Evolutionary conservation across 2,888 invertebrate species (phyloP), one percentile per base, ranked within the genome.

Genomic region (Mythimna vitellina): DNA sequence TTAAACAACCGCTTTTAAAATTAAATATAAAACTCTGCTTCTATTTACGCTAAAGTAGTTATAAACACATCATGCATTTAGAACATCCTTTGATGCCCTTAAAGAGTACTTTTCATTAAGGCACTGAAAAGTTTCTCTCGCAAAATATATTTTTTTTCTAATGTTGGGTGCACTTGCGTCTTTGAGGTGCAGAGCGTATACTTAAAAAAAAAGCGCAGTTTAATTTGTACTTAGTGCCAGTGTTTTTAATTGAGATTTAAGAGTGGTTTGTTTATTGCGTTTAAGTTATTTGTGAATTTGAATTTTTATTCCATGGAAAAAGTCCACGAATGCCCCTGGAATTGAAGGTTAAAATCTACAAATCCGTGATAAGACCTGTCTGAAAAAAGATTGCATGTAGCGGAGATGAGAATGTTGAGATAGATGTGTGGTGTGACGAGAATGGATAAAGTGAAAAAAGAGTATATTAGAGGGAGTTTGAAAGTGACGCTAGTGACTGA

Each of bases 81-180:
- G 62, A 73, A 75, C 65, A 70, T 46, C 73, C 82, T 87, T 86
- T 87, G 80, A 86, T 70, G 66, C 78, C 22, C 74, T 79, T 76
- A 70, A 83, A 84, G 38, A 75, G 77, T 76, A 78, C 84, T 83
- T 88, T 87, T 84, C 88, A 88, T 88, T 85, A 88, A 83, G 78
- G 82, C 75, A 86, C 86, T 88, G 84, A 35, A 86, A 72, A 83
- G 60, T 61, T 83, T 82, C 86, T 77, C 81, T 77, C 74, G 70
- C 71, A 81, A 80, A 87, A 75, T 65, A 51, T 84, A n/a, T 81
- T 84, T 82, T 82, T 80, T 81, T 74, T 72, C 57, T 1, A 82
- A 62, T 79, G 82, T 58, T 60, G 20, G 20, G 49, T n/a, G 63
- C 84, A 69, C 64, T 73, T 65, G 20, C 42, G 62, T 63, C 77